Percentiles rank a stretch among this genome's conserved stretches.
Evolutionary conservation across 2,113 vertebrate genomes (phyloP).

Genomic region (Dipodomys merriami): DNA sequence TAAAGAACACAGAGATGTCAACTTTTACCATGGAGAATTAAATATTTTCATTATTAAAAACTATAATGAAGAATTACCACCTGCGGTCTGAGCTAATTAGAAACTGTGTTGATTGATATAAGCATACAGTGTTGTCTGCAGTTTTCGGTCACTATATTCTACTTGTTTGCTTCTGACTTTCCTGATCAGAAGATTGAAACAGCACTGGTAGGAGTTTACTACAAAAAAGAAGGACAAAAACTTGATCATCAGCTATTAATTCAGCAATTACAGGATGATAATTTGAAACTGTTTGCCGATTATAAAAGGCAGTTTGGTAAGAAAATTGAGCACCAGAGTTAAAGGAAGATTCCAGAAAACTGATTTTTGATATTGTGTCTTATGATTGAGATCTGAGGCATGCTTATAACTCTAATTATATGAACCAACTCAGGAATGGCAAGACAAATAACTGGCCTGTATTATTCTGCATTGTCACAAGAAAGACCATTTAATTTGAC

Average conservation of each 20-base stretch:
- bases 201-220: neutral
- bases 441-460: neutral
- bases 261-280: conserved; percentile 50
- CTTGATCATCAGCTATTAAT: conserved; percentile 59
- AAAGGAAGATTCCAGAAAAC: conserved; percentile 14
- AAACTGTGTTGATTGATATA: neutral
- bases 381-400: neutral
- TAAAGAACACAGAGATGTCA: neutral
- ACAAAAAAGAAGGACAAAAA: conserved; percentile 47
- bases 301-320: conserved; percentile 31
- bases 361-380: neutral
- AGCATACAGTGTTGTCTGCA: neutral
- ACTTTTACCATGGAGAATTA: conserved; percentile 36
- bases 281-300: conserved; percentile 32
- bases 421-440: conserved; percentile 2
- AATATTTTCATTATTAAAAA: conserved; percentile 16
- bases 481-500: conserved; percentile 22
- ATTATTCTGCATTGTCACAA: rapidly evolving
- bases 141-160: neutral
- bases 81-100: conserved; percentile 31
- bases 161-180: conserved; percentile 37
- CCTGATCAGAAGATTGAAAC: conserved; percentile 38
- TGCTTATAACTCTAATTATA: neutral
- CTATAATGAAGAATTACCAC: conserved; percentile 58
- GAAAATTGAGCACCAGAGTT: conserved; percentile 29